phyloP scores from a whole-genome alignment of 2,797 vertebrate species.

The Ammospiza maritima region DNA sequence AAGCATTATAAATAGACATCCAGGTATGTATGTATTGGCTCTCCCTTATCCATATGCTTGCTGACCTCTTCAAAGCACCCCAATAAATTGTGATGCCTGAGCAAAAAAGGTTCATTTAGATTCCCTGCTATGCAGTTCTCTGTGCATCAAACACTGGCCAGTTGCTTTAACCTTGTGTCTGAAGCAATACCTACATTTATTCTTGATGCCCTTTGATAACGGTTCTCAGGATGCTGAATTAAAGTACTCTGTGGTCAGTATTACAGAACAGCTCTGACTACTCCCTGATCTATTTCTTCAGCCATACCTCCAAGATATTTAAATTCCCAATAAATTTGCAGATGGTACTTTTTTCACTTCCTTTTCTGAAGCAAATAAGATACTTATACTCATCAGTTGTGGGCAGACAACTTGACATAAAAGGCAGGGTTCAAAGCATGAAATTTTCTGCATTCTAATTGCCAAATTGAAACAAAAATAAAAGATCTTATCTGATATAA shows the following conservation, averaged over 20 bases:
- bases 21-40: not conserved
- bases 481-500: slow-evolving; percentile 72
- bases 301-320: slow-evolving; percentile 39
- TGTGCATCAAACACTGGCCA: not conserved
- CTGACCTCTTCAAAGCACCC: not conserved
- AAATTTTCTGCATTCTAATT: slow-evolving; percentile 68
- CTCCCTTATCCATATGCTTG: not conserved
- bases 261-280: not conserved
- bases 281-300: not conserved
- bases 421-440: slow-evolving; percentile 69
- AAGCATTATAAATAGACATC: not conserved
- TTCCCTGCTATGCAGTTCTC: not conserved
- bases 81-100: not conserved
- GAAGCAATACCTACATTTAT: not conserved
- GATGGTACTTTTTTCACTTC: slow-evolving; percentile 69
- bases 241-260: not conserved
- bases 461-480: slow-evolving; percentile 73
- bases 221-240: not conserved
- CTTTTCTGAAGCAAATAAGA: slow-evolving; percentile 67
- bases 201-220: not conserved
- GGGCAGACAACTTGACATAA: slow-evolving; percentile 71
- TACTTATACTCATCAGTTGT: slow-evolving; percentile 59
- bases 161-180: not conserved
- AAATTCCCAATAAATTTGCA: slow-evolving; percentile 66
- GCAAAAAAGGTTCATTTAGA: not conserved